Evolutionary conservation across 2,888 invertebrate genomes (phyloP).

Genomic region (Amiota minor): DNA sequence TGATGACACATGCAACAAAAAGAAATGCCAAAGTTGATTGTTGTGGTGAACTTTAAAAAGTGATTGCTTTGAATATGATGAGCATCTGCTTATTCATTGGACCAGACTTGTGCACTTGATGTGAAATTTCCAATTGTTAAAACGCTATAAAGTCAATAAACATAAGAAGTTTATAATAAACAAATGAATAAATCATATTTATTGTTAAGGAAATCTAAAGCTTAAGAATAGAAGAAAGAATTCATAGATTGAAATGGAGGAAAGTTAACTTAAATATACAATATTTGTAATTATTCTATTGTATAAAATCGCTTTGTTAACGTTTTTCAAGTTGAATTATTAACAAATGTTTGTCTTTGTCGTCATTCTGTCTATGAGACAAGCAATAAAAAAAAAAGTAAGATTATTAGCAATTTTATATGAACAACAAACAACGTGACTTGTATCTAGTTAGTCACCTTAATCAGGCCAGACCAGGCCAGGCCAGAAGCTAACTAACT

Average conservation of each 20-base stretch:
- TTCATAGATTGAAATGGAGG: background rate
- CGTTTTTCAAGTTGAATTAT: background rate
- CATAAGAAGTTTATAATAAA: background rate
- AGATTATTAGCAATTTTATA: too few species aligned
- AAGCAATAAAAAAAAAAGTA: too few species aligned
- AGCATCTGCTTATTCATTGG: too few species aligned
- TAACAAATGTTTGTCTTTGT: background rate
- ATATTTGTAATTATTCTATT: background rate
- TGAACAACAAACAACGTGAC: background rate
- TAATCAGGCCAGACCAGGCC: background rate
- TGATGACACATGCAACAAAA: background rate
- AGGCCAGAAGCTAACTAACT: too few species aligned
- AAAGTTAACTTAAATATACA: background rate
- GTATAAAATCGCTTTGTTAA: constrained; percentile 13
- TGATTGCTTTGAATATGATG: too few species aligned
- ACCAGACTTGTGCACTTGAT: constrained; percentile 6
- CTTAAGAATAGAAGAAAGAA: background rate
- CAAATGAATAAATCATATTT: background rate
- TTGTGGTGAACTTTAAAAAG: too few species aligned
- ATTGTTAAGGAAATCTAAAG: background rate
- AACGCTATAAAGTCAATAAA: background rate
- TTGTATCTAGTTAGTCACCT: background rate
- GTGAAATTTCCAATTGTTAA: background rate
- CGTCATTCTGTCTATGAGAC: background rate
- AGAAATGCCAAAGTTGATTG: background rate